Base-by-base conservation (phyloP, 2,888 invertebrate species). In the Chaitophorus viminalis region DNA sequence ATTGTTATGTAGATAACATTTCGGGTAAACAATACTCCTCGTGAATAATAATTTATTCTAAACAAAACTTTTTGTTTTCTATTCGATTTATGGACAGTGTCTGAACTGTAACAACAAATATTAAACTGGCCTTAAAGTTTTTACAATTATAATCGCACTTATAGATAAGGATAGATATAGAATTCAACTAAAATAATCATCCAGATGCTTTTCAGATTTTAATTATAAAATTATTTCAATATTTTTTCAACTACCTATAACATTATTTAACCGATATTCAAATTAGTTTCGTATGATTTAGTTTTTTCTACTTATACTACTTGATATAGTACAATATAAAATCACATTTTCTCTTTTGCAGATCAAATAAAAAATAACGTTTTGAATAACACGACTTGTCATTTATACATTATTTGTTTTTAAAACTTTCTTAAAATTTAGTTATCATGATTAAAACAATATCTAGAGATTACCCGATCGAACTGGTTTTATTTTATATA, bases 11-110 rank as follows among this genome's bases (percentile, higher is more conserved):
- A 79, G 79, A 79, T 79, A 79, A 68, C 65, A 18, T 29, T 79
- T 36, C 36, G 65, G 29, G n/a, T 65, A 79, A 79, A 79, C 65
- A 79, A 39, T 36, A 54, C 31, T 77, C 79, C 17, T 68, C 29
- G 39, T 36, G 39, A 79, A 79, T 79, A 79, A 39, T 65, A 79
- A 79, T 29, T 11, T 39, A 65, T 29, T 68, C n/a, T 65, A 36
- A 68, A 79, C 79, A 65, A 78, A 36, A 79, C 36, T 6, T n/a
- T 60, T 78, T 25, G 79, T 65, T 60, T 65, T 65, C 36, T n/a
- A 5, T n/a, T n/a, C 65, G 18, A 65, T 79, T 79, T 65, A 54
- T 25, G 29, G 65, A 65, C 36, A 31, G 31, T 54, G 54, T 33
- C 54, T 54, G 21, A 52, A 14, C 9, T 52, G 6, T 54, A 33